These are phyloP conservation scores for Scophthalmus maximus DNA, from an alignment of 2,113 vertebrate species.

Conservation along the genomic window DNA sequence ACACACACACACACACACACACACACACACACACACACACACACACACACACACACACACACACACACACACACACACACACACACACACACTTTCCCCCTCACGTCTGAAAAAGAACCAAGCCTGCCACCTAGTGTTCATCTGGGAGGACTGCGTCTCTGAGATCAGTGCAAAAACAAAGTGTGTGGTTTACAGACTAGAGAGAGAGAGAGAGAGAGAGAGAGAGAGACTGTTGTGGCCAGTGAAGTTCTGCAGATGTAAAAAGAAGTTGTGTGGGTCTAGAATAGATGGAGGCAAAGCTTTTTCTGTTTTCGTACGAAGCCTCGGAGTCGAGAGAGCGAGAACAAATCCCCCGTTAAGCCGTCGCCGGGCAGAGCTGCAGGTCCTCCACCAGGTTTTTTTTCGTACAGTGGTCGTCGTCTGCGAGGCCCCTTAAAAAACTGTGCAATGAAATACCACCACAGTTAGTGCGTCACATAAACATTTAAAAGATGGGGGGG, in stretches of 20 bases:
- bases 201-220: no score
- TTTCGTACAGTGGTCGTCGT: background rate
- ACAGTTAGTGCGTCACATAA: slow-evolving; percentile 32
- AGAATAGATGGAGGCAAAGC: no score
- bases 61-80: background rate
- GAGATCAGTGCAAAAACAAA: background rate
- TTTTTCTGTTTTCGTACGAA: background rate
- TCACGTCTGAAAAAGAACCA: slow-evolving; percentile 15
- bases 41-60: no score
- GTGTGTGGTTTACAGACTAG: no score
- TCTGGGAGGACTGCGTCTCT: background rate
- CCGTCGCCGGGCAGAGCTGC: background rate
- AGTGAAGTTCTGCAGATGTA: background rate
- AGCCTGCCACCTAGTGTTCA: slow-evolving; percentile 67
- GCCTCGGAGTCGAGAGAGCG: no score
- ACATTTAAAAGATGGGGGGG: slow-evolving; percentile 15
- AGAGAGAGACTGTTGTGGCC: background rate
- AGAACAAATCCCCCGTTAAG: background rate
- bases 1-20: no score
- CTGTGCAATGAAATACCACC: slow-evolving; percentile 14
- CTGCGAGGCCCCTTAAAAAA: slow-evolving; percentile 5
- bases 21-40: no score
- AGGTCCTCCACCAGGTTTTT: background rate
- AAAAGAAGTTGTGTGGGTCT: no score
- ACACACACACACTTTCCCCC: no score